Conservation (phyloP, 2,888 invertebrate genomes). For the Nesidiocoris tenuis region DNA sequence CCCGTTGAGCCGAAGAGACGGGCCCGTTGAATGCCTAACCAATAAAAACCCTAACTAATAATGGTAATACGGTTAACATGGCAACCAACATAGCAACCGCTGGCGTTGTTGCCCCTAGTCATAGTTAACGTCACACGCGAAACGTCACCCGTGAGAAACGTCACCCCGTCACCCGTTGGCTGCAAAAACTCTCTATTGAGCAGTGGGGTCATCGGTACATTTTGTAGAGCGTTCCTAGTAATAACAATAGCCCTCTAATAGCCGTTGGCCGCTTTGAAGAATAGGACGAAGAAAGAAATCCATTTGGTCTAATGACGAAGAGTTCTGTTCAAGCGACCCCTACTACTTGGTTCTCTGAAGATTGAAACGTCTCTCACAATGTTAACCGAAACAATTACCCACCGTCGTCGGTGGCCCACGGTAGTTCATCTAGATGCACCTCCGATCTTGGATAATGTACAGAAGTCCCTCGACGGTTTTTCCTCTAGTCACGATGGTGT, state of each 20-base stretch:
- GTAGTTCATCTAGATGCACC: conserved; percentile 33
- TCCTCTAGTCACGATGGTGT: conserved; percentile 1
- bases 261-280: background rate
- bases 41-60: too few species aligned
- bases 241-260: background rate
- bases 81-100: too few species aligned
- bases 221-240: background rate
- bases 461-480: conserved; percentile 7
- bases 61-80: too few species aligned
- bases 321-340: conserved; percentile 12
- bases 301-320: conserved; percentile 34
- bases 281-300: conserved; percentile 21
- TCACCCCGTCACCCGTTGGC: too few species aligned
- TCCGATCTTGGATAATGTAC: conserved; percentile 25
- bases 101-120: too few species aligned
- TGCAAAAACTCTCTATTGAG: too few species aligned
- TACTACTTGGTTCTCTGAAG: conserved; percentile 28
- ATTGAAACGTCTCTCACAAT: conserved; percentile 40
- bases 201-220: too few species aligned
- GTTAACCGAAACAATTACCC: conserved; percentile 35
- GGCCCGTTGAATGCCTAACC: too few species aligned
- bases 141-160: too few species aligned
- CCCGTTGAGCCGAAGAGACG: too few species aligned
- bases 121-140: too few species aligned
- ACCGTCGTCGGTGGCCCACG: conserved; percentile 30